These are phyloP conservation scores for Eclectus roratus DNA, from an alignment of 2,113 vertebrate species.

Conservation along the genomic window DNA sequence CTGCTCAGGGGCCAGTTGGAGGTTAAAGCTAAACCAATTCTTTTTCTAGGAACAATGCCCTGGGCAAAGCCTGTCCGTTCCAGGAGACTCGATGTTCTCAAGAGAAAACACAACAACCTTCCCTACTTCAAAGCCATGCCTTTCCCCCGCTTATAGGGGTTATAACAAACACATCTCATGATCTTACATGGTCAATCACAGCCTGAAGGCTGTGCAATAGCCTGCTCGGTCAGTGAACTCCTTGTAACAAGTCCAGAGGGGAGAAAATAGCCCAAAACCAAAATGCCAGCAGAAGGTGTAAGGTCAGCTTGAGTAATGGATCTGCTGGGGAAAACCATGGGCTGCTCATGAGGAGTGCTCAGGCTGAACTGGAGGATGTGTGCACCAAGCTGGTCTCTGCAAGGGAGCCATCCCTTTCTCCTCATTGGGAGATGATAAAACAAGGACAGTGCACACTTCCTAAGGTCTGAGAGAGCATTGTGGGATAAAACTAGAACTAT, in stretches of 20 bases:
- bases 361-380: neutral
- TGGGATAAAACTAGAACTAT: neutral
- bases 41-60: conserved; percentile 49
- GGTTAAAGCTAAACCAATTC: conserved; percentile 21
- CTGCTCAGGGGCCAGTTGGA: neutral
- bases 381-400: accelerated
- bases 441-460: neutral
- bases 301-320: neutral
- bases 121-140: neutral
- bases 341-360: neutral
- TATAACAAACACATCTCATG: neutral
- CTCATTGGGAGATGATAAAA: neutral
- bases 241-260: neutral
- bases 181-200: neutral
- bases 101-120: neutral
- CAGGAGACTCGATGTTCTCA: conserved; percentile 6
- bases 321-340: neutral
- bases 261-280: neutral
- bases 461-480: neutral
- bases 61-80: conserved; percentile 35
- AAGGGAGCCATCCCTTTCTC: neutral
- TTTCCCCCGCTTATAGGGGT: neutral
- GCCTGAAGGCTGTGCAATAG: neutral
- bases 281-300: neutral
- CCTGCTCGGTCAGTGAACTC: neutral